Evolutionary conservation across 2,888 invertebrate species (phyloP).

Genomic region (Epistrophella euchroma): DNA sequence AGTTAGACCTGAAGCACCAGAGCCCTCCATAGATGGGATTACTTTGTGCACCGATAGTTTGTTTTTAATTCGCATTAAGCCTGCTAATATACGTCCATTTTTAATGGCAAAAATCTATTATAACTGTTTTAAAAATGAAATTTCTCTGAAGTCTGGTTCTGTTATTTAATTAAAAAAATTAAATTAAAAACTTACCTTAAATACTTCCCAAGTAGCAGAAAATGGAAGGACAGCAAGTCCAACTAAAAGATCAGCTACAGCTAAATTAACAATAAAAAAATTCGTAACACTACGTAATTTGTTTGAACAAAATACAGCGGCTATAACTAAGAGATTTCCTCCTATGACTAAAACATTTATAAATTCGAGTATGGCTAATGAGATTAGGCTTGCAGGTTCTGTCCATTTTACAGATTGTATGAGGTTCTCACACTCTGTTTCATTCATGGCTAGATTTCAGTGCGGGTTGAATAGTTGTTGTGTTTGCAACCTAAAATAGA

Average conservation of each 20-base stretch:
- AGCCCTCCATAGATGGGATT: too few species aligned
- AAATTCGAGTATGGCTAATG: conserved; percentile 90
- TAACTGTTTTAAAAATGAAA: too few species aligned
- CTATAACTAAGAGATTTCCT: conserved; percentile 95
- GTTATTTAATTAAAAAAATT: neutral
- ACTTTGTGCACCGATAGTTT: too few species aligned
- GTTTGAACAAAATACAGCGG: conserved; percentile 94
- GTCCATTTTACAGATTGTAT: conserved; percentile 92
- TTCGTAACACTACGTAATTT: conserved; percentile 98
- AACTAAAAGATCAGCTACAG: conserved; percentile 97
- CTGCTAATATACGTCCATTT: too few species aligned
- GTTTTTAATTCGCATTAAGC: too few species aligned
- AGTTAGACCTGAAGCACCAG: too few species aligned
- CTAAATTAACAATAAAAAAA: conserved; percentile 97
- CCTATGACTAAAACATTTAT: conserved; percentile 95
- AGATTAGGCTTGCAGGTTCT: conserved; percentile 90
- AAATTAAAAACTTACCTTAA: conserved; percentile 88
- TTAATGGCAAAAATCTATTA: too few species aligned
- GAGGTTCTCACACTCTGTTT: conserved; percentile 91
- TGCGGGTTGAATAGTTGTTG: conserved; percentile 80
- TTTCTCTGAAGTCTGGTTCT: too few species aligned
- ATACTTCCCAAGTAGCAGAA: conserved; percentile 97
- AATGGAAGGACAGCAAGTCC: conserved; percentile 98
- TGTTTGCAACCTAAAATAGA: conserved; percentile 81
- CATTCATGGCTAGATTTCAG: conserved; percentile 89